Evolutionary conservation across 1,140 invertebrate species (phyloP).

Genomic region (Drosophila parabipectinata): DNA sequence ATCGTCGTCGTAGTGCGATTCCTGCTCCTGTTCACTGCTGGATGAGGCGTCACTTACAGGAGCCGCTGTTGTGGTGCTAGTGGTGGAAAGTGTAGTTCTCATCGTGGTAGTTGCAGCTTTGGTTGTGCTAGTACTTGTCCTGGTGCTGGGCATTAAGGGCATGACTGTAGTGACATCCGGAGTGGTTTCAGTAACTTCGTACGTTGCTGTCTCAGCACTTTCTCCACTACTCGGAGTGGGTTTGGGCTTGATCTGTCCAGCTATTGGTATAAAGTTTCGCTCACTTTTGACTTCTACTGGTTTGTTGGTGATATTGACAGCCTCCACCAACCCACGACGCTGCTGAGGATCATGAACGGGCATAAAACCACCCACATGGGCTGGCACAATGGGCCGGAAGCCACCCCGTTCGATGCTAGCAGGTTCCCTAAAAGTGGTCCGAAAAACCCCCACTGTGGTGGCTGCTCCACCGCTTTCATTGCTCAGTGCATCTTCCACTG

Average conservation of each 20-base stretch:
- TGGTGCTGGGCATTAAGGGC: conserved; percentile 42
- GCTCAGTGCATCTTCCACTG: conserved; percentile 80
- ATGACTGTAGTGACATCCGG: conserved; percentile 50
- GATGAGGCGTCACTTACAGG: conserved; percentile 13
- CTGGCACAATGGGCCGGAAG: conserved; percentile 89
- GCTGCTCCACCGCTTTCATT: conserved; percentile 67
- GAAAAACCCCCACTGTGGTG: conserved; percentile 74
- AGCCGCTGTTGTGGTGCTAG: conserved; percentile 18
- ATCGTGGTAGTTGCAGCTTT: conserved; percentile 20
- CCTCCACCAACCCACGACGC: conserved; percentile 63
- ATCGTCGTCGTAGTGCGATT: conserved; percentile 66
- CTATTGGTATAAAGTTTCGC: conserved; percentile 63
- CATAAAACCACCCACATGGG: conserved; percentile 89
- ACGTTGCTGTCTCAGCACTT: conserved; percentile 58
- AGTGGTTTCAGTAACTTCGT: conserved; percentile 69
- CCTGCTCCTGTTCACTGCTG: conserved; percentile 23
- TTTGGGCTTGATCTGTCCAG: conserved; percentile 13
- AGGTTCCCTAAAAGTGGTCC: conserved; percentile 85
- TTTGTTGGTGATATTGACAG: conserved; percentile 57
- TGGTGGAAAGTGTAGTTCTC: conserved; percentile 18
- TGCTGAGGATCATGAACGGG: conserved; percentile 82
- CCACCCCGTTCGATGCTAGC: conserved; percentile 88
- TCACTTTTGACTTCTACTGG: conserved; percentile 18
- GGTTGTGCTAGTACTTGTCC: conserved; percentile 26
- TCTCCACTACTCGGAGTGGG: conserved; percentile 54